These are phyloP conservation scores for Asarcornis scutulata DNA, from an alignment of 2,113 vertebrate genomes.

Conservation along the genomic window DNA sequence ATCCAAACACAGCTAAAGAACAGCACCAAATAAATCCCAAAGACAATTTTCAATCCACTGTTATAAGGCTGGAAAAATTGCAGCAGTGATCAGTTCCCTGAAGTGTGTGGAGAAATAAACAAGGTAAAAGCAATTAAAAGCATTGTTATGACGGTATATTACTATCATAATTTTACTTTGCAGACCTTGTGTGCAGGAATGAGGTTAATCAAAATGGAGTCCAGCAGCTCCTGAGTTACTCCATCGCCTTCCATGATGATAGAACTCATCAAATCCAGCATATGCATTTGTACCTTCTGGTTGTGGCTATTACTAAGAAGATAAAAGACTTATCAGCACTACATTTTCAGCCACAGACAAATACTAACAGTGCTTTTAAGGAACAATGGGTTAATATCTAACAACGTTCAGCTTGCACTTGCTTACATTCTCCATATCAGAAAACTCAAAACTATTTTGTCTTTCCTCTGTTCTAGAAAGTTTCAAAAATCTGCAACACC, in stretches of 20 bases:
- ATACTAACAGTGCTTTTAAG: not conserved
- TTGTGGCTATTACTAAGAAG: conserved; percentile 96
- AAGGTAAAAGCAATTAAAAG: not conserved
- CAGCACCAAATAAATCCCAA: not conserved
- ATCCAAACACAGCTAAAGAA: not conserved
- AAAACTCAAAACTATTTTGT: not conserved
- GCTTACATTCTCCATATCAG: not conserved
- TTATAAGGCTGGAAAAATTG: not conserved
- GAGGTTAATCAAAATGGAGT: conserved; percentile 99
- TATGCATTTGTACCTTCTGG: conserved; percentile 99
- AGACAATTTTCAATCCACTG: not conserved
- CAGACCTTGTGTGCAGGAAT: conserved; percentile 97
- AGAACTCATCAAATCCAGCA: conserved; percentile 99
- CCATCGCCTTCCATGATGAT: conserved; percentile 99
- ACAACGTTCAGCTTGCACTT: not conserved
- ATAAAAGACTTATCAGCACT: not conserved
- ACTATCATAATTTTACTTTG: not conserved
- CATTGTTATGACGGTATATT: not conserved
- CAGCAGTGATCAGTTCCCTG: rapidly evolving
- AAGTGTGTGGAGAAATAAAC: not conserved
- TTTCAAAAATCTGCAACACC: not conserved
- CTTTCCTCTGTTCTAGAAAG: not conserved
- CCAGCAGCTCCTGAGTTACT: conserved; percentile 97
- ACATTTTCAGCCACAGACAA: not conserved
- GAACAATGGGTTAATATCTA: not conserved